These are phyloP conservation scores for Lagopus muta DNA, from an alignment of 2,113 vertebrate genomes.

Conservation along the genomic window DNA sequence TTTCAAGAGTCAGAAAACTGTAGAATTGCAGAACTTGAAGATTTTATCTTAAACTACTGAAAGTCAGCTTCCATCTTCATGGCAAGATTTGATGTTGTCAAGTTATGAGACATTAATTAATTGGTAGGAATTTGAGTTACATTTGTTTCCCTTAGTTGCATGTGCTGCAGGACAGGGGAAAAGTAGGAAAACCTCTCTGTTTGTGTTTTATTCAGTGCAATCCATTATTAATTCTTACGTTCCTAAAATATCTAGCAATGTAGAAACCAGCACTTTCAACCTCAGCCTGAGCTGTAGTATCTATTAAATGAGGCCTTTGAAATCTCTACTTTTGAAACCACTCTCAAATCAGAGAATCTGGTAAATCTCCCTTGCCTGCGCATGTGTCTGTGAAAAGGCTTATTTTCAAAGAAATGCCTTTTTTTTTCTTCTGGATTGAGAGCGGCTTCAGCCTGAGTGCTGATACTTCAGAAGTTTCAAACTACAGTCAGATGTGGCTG, in stretches of 20 bases:
- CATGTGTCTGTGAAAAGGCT: background rate
- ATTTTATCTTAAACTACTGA: background rate
- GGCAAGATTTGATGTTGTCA: background rate
- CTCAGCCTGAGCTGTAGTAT: background rate
- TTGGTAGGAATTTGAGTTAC: background rate
- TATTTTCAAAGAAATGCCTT: background rate
- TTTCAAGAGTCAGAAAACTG: background rate
- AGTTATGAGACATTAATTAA: background rate
- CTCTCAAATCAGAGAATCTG: conserved; percentile 23
- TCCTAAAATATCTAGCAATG: conserved; percentile 5
- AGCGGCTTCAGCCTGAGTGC: background rate
- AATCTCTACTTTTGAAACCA: conserved; percentile 26
- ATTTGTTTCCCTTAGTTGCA: background rate
- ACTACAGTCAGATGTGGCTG: background rate
- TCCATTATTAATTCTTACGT: conserved; percentile 41
- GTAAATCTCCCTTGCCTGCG: conserved; percentile 14
- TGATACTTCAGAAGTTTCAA: conserved; percentile 26
- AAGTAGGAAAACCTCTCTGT: background rate
- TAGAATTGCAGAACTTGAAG: background rate
- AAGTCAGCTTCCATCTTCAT: background rate
- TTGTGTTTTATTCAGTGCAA: conserved; percentile 48
- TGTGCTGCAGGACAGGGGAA: background rate
- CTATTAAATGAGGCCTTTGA: conserved; percentile 38
- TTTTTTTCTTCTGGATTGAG: background rate
- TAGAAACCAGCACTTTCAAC: conserved; percentile 19